Conservation (phyloP, 2,797 vertebrate genomes). For the Hemitrygon akajei region DNA sequence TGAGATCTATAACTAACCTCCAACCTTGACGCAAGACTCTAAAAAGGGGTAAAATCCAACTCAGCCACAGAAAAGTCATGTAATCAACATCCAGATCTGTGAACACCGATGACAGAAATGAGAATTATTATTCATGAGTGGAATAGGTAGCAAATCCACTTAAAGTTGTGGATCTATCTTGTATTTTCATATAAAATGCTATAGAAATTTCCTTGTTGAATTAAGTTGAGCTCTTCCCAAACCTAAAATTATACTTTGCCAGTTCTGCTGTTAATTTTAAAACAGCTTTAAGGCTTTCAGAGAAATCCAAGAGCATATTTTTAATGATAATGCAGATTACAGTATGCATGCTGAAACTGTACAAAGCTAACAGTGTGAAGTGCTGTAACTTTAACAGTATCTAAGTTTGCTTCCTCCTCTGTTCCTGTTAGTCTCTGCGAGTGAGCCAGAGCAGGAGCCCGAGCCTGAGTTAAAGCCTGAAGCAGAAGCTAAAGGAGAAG, state of each 20-base stretch:
- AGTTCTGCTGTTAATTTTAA: not conserved
- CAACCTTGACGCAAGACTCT: not conserved
- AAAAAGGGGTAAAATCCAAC: not conserved
- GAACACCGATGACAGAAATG: not conserved
- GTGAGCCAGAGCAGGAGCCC: slow-evolving; percentile 55
- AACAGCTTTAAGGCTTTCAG: not conserved
- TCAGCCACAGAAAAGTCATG: not conserved
- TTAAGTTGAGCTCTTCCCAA: not conserved
- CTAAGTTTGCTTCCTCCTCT: slow-evolving; percentile 39
- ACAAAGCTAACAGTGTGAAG: slow-evolving; percentile 27
- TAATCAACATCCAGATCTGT: not conserved
- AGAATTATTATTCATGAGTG: not conserved
- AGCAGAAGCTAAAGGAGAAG: slow-evolving; percentile 44
- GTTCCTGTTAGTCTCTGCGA: slow-evolving; percentile 54
- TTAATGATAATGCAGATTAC: not conserved
- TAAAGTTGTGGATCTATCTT: not conserved
- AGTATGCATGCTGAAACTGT: not conserved
- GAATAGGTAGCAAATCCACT: not conserved
- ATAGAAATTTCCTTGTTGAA: not conserved
- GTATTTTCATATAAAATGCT: not conserved
- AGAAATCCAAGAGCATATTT: not conserved
- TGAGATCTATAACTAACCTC: too few species aligned
- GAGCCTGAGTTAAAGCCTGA: slow-evolving; percentile 52
- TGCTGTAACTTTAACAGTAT: slow-evolving; percentile 13
- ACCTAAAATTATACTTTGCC: not conserved